Evolutionary conservation across 2,888 invertebrate genomes (phyloP).

Genomic region (Acrocyrtus sp.): DNA sequence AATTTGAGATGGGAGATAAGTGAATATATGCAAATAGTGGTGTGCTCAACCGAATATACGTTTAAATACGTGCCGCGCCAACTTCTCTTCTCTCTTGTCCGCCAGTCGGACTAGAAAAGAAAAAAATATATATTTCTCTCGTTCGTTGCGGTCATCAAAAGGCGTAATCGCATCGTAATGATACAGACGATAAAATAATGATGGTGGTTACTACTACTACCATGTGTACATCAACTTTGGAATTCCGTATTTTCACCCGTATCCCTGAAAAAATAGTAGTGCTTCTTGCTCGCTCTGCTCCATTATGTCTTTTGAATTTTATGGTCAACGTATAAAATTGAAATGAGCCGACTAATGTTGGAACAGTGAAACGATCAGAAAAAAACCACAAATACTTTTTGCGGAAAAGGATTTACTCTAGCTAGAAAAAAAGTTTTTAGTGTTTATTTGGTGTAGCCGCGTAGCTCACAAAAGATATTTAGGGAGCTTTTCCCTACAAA

Average conservation of each 20-base stretch:
- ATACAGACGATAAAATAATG: conserved; percentile 40
- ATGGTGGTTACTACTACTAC: conserved; percentile 24
- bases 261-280: conserved; percentile 16
- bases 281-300: conserved; percentile 7
- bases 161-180: conserved; percentile 38
- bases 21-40: background rate
- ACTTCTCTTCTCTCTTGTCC: background rate
- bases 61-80: background rate
- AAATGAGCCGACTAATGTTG: conserved; percentile 12
- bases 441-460: background rate
- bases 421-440: background rate
- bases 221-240: background rate
- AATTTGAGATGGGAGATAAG: background rate
- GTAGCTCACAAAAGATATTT: background rate
- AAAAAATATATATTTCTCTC: too few relatives aligned
- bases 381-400: conserved; percentile 32
- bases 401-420: conserved; percentile 9
- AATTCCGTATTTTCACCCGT: conserved; percentile 5
- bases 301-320: conserved; percentile 6
- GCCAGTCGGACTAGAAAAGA: too few relatives aligned
- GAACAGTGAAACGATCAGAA: conserved; percentile 15
- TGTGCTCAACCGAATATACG: background rate
- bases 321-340: conserved; percentile 31
- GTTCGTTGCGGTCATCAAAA: conserved; percentile 32
- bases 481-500: too few relatives aligned